phyloP scores from a whole-genome alignment of 1,140 invertebrate genomes.

The Goniozus legneri region DNA sequence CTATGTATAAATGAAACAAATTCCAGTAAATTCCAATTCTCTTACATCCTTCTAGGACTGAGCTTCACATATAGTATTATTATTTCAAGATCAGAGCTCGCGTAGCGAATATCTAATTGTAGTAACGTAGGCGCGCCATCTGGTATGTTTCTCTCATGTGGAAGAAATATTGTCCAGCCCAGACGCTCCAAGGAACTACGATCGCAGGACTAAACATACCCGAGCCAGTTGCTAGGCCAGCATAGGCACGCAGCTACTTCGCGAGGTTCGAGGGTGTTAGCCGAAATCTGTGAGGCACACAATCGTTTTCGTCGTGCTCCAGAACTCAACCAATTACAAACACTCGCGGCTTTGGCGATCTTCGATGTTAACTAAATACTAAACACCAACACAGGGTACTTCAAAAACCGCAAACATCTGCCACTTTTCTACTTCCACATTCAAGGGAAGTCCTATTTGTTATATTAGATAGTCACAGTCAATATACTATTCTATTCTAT shows the following conservation, averaged over 20 bases:
- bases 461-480: no score
- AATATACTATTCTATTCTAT: no score
- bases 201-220: conserved; percentile 19
- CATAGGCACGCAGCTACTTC: conserved; percentile 9
- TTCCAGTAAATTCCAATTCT: no score
- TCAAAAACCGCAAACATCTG: no score
- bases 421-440: no score
- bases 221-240: neutral
- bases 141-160: conserved; percentile 33
- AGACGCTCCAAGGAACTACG: no score
- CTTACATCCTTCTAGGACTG: no score
- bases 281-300: conserved; percentile 49
- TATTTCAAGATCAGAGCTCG: conserved; percentile 45
- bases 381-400: conserved; percentile 54
- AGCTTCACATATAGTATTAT: conserved; percentile 36
- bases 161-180: conserved; percentile 25
- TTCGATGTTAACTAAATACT: conserved; percentile 51
- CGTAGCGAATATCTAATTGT: conserved; percentile 42
- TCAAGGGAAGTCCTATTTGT: no score
- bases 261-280: conserved; percentile 11
- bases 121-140: conserved; percentile 44
- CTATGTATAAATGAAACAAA: no score
- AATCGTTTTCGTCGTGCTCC: conserved; percentile 48
- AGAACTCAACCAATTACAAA: conserved; percentile 53
- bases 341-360: conserved; percentile 47